Base-by-base conservation (phyloP, 2,888 invertebrate species). In the Oligia strigilis region DNA sequence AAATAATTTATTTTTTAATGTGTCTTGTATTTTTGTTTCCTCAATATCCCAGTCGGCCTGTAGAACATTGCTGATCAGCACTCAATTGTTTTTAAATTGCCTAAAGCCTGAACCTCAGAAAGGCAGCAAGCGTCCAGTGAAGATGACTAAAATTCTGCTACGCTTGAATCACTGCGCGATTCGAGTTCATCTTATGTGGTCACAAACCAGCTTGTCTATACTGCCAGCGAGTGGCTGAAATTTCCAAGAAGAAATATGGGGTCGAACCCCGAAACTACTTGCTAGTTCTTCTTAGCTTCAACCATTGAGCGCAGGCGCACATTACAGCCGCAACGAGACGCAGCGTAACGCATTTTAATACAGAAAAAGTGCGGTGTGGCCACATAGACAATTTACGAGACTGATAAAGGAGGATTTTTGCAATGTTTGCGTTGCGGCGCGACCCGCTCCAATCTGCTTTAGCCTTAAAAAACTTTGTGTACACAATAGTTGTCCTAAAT, bases 1-100 rank as follows among this genome's bases (percentile, higher is more conserved):
- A 90, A 90, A 90, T 88, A 83, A 89, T 88, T 90, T 88, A 90
- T 87, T 85, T n/a, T 78, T 78, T 75, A 82, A 60, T 75, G 19
- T 66, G 52, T 72, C 14, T 43, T 46, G 17, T 36, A 13, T 82
- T 86, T 86, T 1, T 9, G 0, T 46, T 8, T 65, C 66, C 60
- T 17, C 0, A 6, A 36, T 19, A 0, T 14, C 58, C 43, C 43
- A 36, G 14, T 36, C 43, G 23, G 14, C 40, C 5, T 46, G 13
- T 36, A 66, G 9, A 52, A 62, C 1, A 29, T 29, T 66, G n/a
- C 0, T 62, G 11, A 43, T 49, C 40, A 14, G 4, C 40, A 40
- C 3, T 43, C 14, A 52, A n/a, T 49, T n/a, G 49, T 49, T 49
- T 49, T 14, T 49, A 49, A 49, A 49, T 49, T 49, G 49, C 49